Conservation (phyloP, 2,797 vertebrate species). For the Gorsachius magnificus region DNA sequence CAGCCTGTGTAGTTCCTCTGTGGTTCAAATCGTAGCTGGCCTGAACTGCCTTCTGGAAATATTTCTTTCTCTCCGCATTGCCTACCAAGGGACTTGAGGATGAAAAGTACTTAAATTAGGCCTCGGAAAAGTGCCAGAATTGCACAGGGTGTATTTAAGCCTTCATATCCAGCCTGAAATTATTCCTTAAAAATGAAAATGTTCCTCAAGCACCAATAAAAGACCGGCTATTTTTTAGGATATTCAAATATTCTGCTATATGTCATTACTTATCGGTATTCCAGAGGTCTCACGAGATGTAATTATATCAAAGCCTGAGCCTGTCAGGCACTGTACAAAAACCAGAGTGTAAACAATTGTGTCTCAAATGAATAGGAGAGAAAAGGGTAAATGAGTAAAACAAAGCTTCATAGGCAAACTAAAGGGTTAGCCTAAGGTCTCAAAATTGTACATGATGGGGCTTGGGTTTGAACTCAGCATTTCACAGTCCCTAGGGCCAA, state of each 20-base stretch:
- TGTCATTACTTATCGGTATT: not conserved
- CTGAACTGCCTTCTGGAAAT: not conserved
- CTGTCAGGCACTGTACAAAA: not conserved
- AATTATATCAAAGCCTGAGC: not conserved
- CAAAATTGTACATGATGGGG: not conserved
- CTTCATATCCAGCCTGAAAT: not conserved
- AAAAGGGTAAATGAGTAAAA: not conserved
- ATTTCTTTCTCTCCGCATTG: not conserved
- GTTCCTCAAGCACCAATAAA: not conserved
- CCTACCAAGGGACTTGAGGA: not conserved
- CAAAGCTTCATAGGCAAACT: not conserved
- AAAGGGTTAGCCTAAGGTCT: not conserved
- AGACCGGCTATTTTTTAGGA: not conserved
- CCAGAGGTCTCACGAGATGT: not conserved
- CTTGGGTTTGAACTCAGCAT: not conserved
- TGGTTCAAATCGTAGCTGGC: not conserved
- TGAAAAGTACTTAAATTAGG: not conserved
- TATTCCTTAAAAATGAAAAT: not conserved
- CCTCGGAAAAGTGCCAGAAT: not conserved
- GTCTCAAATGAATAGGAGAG: not conserved
- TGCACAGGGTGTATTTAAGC: not conserved
- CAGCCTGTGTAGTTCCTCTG: not conserved
- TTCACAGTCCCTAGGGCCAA: not conserved
- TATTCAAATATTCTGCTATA: not conserved
- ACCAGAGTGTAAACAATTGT: not conserved